Percentiles rank a stretch among this genome's conserved stretches.
Evolutionary conservation across 1,140 invertebrate genomes (phyloP).

Genomic region (Tigriopus japonicus): DNA sequence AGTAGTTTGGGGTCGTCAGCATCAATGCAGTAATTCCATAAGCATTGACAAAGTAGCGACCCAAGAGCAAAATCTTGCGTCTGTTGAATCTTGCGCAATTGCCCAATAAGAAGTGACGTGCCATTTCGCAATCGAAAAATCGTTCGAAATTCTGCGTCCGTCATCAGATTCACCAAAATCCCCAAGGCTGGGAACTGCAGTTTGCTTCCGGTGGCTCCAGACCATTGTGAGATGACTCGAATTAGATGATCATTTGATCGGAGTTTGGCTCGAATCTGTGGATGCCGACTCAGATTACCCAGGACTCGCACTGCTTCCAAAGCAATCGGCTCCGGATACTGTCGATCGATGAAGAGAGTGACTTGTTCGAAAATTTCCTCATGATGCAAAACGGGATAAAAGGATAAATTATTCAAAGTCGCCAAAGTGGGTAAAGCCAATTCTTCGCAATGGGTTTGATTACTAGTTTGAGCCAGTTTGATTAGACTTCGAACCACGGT

Average conservation of each 20-base stretch:
- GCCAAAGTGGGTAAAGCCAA: conserved; percentile 39
- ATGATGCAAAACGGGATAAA: conserved; percentile 29
- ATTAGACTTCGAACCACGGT: conserved; percentile 19
- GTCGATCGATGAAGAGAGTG: conserved; percentile 21
- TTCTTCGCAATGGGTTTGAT: conserved; percentile 39
- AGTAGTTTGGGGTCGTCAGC: background rate
- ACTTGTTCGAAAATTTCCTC: conserved; percentile 25
- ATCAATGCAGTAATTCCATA: background rate
- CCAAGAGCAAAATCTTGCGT: background rate
- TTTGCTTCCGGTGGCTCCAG: background rate
- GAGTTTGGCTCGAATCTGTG: conserved; percentile 35
- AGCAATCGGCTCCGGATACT: conserved; percentile 33
- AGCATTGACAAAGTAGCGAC: background rate
- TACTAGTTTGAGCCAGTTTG: conserved; percentile 27
- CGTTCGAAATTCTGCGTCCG: background rate
- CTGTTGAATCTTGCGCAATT: background rate
- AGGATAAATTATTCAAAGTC: conserved; percentile 45
- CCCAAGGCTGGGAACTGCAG: background rate
- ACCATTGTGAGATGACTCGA: conserved; percentile 3
- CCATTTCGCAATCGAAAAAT: background rate
- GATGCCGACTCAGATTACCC: conserved; percentile 42
- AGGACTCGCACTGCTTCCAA: conserved; percentile 41
- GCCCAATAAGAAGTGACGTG: background rate
- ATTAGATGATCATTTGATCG: conserved; percentile 27
- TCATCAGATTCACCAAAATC: background rate